Conservation (phyloP, 2,113 vertebrate species). For the Athene noctua region DNA sequence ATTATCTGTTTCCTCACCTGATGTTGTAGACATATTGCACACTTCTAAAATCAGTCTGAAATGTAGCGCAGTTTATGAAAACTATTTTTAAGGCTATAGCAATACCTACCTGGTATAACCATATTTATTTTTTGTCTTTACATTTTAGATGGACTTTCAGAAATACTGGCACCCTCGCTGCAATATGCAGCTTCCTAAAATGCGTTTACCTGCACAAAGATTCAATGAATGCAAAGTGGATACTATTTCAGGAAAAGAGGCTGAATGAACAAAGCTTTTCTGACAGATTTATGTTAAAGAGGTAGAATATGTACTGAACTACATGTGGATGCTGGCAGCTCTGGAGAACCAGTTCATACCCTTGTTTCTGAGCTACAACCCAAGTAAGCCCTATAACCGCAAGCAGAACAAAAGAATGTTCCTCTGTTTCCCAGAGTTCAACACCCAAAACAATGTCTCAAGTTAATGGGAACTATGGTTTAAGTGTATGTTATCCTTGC, state of each 20-base stretch:
- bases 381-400: not conserved
- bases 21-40: not conserved
- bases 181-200: not conserved
- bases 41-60: not conserved
- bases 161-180: not conserved
- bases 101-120: not conserved
- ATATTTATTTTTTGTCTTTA: not conserved
- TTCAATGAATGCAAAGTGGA: not conserved
- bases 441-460: not conserved
- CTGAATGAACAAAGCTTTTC: not conserved
- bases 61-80: not conserved
- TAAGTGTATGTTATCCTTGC: not conserved
- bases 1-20: not conserved
- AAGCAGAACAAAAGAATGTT: not conserved
- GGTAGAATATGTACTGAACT: not conserved
- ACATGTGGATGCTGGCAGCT: not conserved
- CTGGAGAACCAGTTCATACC: not conserved
- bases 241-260: not conserved
- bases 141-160: not conserved
- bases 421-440: not conserved
- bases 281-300: not conserved
- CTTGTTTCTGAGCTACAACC: not conserved
- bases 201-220: not conserved
- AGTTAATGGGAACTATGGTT: not conserved
- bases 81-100: not conserved